Evolutionary conservation across 2,797 vertebrate genomes (phyloP), one percentile per base, ranked within the genome.

Genomic region (Buphagus erythrorhynchus): DNA sequence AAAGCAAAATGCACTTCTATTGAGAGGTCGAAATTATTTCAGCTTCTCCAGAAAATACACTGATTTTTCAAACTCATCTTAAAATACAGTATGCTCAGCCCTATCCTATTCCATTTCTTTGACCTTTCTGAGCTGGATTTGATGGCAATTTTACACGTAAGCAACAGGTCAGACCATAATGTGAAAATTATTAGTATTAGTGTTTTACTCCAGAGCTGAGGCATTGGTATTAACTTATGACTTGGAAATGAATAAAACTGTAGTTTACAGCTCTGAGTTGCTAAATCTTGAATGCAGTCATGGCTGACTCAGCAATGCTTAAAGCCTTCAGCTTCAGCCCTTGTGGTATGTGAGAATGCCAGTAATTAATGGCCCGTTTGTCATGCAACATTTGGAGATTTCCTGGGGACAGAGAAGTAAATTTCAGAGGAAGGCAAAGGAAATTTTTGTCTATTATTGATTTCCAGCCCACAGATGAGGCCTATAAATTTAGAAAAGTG

Each of bases 331-430:
- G 48, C 55, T 81, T 86, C 69, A 76, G 14, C 48, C 35, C 63
- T 63, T 61, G 29, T 67, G 74, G n/a, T 91, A 4, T 55, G 52
- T 54, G 74, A 76, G 72, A 95, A 51, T 61, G 52, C 28, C 55
- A 29, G 58, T 71, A 90, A 94, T 67, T 63, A 28, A 57, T n/a
- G 63, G 65, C 15, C 38, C 10, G 0, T 97, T 93, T 86, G 17
- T 92, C 83, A 68, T 57, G 75, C 33, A 74, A 14, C 0, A 1
- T 67, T 85, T 91, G 59, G 62, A 87, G 81, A 82, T 76, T 93
- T 96, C 45, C 54, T 85, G 45, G 68, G 92, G 75, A 91, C 40
- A 66, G 63, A 93, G 68, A 61, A 82, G 68, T 94, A 89, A 85
- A 91, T 94, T 93, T 92, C 42, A 29, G 55, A 54, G 12, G n/a